A percentile compares a stretch with the other conserved stretches of the same genome.
Evolutionary conservation across 2,113 vertebrate genomes (phyloP).

Genomic region (Gallinago undulata): DNA sequence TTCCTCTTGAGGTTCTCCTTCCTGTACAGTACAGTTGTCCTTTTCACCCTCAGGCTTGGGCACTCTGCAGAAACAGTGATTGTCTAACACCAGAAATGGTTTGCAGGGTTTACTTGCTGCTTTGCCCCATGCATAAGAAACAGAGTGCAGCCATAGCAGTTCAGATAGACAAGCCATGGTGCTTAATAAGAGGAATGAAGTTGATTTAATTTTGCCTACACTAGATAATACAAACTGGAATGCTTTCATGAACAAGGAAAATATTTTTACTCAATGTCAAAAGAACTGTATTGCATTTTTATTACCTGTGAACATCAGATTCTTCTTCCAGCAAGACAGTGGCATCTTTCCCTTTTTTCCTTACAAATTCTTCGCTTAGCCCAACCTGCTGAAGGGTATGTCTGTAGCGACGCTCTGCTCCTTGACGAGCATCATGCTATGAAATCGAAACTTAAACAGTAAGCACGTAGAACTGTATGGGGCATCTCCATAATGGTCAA

Average conservation of each 20-base stretch:
- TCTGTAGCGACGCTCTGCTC: conserved; percentile 82
- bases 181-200: background rate
- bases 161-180: background rate
- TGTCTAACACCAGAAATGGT: background rate
- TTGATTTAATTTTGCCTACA: background rate
- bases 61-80: conserved; percentile 30
- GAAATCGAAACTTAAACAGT: background rate
- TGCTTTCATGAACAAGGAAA: background rate
- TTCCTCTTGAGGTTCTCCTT: conserved; percentile 20
- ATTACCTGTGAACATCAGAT: conserved; percentile 58
- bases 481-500: background rate
- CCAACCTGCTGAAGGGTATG: conserved; percentile 80
- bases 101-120: background rate
- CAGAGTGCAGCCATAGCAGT: background rate
- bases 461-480: background rate
- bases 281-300: background rate
- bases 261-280: background rate
- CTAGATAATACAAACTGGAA: background rate
- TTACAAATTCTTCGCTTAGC: conserved; percentile 86
- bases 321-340: conserved; percentile 19
- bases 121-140: background rate
- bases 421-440: conserved; percentile 80
- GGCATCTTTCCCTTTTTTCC: conserved; percentile 71
- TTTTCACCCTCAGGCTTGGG: background rate
- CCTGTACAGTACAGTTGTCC: background rate